Percentiles rank a stretch among this genome's conserved stretches.
These are phyloP conservation scores for Tragulus kanchil DNA, from an alignment of 2,113 vertebrate species.

Conservation along the genomic window DNA sequence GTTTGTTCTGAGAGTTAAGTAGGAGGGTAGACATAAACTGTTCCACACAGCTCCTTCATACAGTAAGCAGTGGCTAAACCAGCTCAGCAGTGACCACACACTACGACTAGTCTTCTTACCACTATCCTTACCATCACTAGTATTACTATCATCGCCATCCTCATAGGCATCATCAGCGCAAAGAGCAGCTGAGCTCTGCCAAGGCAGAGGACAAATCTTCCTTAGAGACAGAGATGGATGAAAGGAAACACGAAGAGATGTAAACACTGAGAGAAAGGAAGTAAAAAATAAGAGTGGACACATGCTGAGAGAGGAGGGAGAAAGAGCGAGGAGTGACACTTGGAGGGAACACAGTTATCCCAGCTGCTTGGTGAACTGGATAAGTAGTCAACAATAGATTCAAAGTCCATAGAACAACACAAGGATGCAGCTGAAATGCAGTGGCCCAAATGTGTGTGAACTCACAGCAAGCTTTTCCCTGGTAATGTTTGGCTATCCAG, in stretches of 20 bases:
- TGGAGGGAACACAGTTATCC: too few relatives aligned
- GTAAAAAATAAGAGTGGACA: background rate
- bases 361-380: background rate
- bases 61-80: background rate
- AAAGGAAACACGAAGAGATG: background rate
- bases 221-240: background rate
- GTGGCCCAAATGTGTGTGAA: rapidly evolving
- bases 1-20: background rate
- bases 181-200: background rate
- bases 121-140: too few relatives aligned
- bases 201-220: background rate
- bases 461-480: background rate
- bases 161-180: background rate
- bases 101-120: background rate
- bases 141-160: background rate
- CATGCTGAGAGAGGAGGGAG: background rate
- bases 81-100: background rate
- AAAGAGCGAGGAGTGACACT: background rate
- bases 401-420: background rate
- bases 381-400: background rate
- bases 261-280: background rate
- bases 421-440: background rate
- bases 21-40: background rate
- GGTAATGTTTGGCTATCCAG: background rate
- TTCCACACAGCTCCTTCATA: background rate